Evolutionary conservation across 2,888 invertebrate genomes (phyloP), one percentile per base, ranked within the genome.

Genomic region (Acronicta aceris): DNA sequence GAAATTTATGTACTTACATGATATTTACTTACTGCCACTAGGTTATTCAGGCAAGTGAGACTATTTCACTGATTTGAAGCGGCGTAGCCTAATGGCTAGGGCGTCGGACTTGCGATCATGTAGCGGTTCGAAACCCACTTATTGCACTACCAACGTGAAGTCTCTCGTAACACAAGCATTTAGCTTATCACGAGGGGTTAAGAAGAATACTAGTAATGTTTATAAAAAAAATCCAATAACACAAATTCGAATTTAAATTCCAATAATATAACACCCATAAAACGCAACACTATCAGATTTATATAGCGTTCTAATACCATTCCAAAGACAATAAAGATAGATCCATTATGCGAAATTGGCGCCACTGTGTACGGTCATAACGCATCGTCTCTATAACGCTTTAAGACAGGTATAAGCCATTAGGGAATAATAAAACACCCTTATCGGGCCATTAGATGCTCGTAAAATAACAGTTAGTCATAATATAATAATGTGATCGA

Each of bases 391-490:
- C 79, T 78, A 81, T 85, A 86, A 85, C 86, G 82, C 83, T 82
- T 77, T 86, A 89, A 92, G 94, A 93, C 94, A 94, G 94, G 94
- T 94, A 94, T 91, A 90, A 88, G 90, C 91, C 93, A 92, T 94
- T 93, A 91, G 90, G 92, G 92, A 87, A 90, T 91, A 94, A 93
- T 93, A 94, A 94, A 94, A 93, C 86, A 89, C 89, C 89, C 89
- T 92, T 94, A 94, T 94, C 93, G 90, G 85, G 82, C 92, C 94
- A 93, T 94, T 94, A 94, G 89, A 87, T 81, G 89, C 90, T 93
- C 94, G 87, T 94, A 94, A 94, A 94, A 94, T 94, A 94, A 94
- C 93, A 91, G 93, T 94, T 94, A 94, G 90, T 92, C 90, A 92
- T 92, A 80, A 81, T 75, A 90, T 89, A 90, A 90, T 91, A 91